These are phyloP conservation scores for Muscicapa striata DNA, from an alignment of 2,797 vertebrate species.

Conservation along the genomic window DNA sequence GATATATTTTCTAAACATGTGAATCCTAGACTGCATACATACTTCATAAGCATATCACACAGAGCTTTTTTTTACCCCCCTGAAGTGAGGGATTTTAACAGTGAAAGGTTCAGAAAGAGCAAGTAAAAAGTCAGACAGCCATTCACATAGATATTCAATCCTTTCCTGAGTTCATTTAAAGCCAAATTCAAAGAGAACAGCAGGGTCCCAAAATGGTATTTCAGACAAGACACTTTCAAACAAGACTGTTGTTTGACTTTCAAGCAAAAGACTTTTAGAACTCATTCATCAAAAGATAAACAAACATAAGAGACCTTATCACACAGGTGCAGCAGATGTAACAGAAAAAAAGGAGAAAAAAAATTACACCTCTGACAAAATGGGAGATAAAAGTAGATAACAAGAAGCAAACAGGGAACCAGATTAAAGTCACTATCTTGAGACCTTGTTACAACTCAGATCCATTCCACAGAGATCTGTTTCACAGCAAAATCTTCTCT, in stretches of 20 bases:
- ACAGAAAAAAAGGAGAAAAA: neutral
- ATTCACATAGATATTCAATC: neutral
- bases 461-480: neutral
- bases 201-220: neutral
- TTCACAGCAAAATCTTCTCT: neutral
- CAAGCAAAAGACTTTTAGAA: slow-evolving; percentile 36
- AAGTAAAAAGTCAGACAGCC: neutral
- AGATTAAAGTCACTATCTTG: slow-evolving; percentile 35
- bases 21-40: neutral
- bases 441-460: slow-evolving; percentile 19
- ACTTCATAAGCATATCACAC: neutral
- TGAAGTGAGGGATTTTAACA: neutral
- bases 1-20: neutral
- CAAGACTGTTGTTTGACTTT: slow-evolving; percentile 27
- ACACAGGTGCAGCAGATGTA: slow-evolving; percentile 16
- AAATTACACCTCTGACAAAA: slow-evolving; percentile 22
- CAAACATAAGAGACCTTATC: slow-evolving; percentile 41
- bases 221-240: slow-evolving; percentile 43
- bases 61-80: fast-evolving
- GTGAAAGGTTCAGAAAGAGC: neutral
- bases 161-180: slow-evolving; percentile 6
- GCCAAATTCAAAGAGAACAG: slow-evolving; percentile 13
- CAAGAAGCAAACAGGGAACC: slow-evolving; percentile 13
- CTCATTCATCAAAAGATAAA: slow-evolving; percentile 57
- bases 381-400: slow-evolving; percentile 7